Base-by-base conservation (phyloP, 2,797 vertebrate genomes). In the Schizopygopsis pylzovi region DNA sequence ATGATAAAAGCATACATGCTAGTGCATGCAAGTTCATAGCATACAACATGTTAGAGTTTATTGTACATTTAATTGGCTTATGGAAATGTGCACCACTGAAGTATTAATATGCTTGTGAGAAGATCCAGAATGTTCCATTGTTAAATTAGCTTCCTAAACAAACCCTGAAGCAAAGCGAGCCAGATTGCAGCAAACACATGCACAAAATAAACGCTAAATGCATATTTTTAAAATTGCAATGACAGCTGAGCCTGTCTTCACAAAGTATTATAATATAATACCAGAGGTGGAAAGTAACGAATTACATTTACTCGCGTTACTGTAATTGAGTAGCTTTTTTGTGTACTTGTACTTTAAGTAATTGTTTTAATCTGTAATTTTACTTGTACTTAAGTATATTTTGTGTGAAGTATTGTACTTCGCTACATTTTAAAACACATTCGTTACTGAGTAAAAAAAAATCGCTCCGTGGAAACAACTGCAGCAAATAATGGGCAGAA, bases 111-210 rank as follows among this genome's bases (percentile, higher is more conserved):
- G 59, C 25, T 77, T 22, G 56, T 68, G 39, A 77, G 59, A 45
- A 67, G 82, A 52, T 77, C 72, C 10, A 4, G 33, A 84, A 77
- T 54, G 45, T 65, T 76, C 61, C 61, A 52, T 11, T 12, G n/a
- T 77, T 68, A 41, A 84, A 77, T 41, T 49, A 37, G 47, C 25
- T 68, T 41, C 61, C 61, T 33, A 68, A 84, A 84, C 15, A 76
- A 84, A 78, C 28, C 61, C 37, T 15, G 33, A 84, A 47, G 61
- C n/a, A 20, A 39, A 33, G 70, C 20, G 95, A 20, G 96, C 95
- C 87, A 95, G 95, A 80, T 88, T 96, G 91, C 95, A 96, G 91
- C 96, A 96, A 86, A 96, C 96, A 86, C 95, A 95, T 28, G 91
- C 96, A 96, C 88, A 96, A 95, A 79, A 43, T 6, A 1, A 4